A percentile compares a stretch with the other conserved stretches of the same genome.
These are phyloP conservation scores for Acrobasis repandana DNA, from an alignment of 2,888 invertebrate species.

Conservation along the genomic window DNA sequence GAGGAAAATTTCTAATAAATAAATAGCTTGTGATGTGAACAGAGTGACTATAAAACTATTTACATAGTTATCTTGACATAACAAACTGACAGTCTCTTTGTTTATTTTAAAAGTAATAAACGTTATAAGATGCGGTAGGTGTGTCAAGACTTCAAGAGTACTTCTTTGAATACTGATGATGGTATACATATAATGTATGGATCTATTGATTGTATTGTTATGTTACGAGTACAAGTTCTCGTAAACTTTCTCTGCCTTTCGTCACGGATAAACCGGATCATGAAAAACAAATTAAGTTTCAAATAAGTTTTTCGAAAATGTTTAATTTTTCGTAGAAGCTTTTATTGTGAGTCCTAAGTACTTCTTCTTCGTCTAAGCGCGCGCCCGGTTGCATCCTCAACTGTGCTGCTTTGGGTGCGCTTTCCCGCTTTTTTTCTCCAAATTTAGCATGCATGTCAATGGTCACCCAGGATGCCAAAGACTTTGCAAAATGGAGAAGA, in stretches of 20 bases:
- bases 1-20: neutral
- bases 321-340: too few species aligned
- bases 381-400: too few species aligned
- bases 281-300: neutral
- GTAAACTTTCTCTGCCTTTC: neutral
- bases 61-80: neutral
- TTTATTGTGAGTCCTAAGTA: too few species aligned
- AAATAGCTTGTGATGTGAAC: neutral
- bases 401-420: too few species aligned
- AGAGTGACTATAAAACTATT: neutral
- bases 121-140: neutral
- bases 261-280: neutral
- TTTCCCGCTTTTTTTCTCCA: too few species aligned
- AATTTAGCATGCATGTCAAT: too few species aligned
- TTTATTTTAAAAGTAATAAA: neutral
- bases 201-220: neutral
- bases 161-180: neutral
- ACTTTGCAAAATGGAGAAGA: too few species aligned
- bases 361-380: too few species aligned
- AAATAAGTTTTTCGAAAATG: too few species aligned
- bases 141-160: neutral
- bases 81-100: neutral
- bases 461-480: too few species aligned
- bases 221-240: neutral
- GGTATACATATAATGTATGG: neutral